Evolutionary conservation across 2,113 vertebrate genomes (phyloP), one percentile per base, ranked within the genome.

Genomic region (Felis chaus): DNA sequence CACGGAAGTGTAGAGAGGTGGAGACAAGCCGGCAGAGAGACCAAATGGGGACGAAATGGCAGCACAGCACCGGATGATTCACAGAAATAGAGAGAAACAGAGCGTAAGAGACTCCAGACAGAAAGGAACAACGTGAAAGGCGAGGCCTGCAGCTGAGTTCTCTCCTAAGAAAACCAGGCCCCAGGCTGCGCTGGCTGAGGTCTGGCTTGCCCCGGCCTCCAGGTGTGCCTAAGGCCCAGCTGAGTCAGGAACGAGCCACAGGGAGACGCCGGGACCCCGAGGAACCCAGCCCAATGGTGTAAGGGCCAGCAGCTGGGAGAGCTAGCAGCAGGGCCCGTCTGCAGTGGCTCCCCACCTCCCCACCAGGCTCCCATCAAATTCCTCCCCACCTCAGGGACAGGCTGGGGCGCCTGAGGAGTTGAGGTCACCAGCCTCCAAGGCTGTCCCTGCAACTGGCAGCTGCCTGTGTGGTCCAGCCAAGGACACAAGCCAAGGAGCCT

Each of bases 161-260:
- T 53, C 69, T 87, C 66, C 73, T 33, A 23, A 74, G 66, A 71
- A 74, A 68, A 36, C 27, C 19, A 14, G n/a, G 29, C 27, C 68
- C 48, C 5, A 7, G 82, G 7, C n/a, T 50, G 36, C 0, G 0
- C 4, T 19, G 0, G 21, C 16, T 6, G n/a, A 80, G 5, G 2
- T 21, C 69, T 48, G 63, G 25, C n/a, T 13, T 33, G 33, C 48
- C n/a, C 5, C 3, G 68, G 3, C 5, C 41, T 33, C 18, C 15
- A 45, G 15, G 25, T 55, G 10, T 48, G 39, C 48, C 78, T n/a
- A 36, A 12, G 4, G 69, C 41, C 45, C 7, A 7, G n/a, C 15
- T 39, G 48, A 65, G 55, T 36, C 50, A 0, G 57, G 68, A 57
- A 57, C 39, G 3, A 2, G 19, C 12, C 3, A 1, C 11, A 4